Percentiles rank a stretch among this genome's conserved stretches.
phyloP scores from a whole-genome alignment of 2,797 vertebrate genomes.

The Sylvilagus floridanus region DNA sequence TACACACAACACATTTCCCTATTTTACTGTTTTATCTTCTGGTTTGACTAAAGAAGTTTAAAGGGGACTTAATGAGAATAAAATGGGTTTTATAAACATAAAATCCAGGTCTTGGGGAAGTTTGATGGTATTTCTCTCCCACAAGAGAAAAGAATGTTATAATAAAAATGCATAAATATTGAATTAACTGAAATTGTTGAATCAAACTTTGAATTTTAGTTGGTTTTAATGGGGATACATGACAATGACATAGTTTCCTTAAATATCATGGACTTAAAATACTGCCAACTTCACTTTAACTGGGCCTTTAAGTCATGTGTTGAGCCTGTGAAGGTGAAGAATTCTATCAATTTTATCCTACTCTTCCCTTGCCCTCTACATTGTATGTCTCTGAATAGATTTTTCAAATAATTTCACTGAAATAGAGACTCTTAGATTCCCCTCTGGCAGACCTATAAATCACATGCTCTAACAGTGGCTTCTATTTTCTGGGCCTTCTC shows the following conservation, averaged over 20 bases:
- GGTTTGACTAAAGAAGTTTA: background rate
- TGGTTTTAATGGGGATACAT: conserved; percentile 18
- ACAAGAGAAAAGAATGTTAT: conserved; percentile 9
- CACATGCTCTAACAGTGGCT: conserved; percentile 60
- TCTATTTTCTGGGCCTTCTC: conserved; percentile 58
- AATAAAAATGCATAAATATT: conserved; percentile 20
- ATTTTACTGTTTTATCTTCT: background rate
- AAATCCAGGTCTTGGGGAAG: background rate
- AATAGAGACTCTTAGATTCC: conserved; percentile 46
- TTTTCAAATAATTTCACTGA: conserved; percentile 77
- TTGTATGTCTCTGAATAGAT: conserved; percentile 64
- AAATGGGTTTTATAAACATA: conserved; percentile 6
- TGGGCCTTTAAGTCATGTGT: conserved; percentile 8
- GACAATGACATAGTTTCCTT: background rate
- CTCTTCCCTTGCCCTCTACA: conserved; percentile 24
- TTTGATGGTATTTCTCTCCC: background rate
- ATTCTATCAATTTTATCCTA: conserved; percentile 58
- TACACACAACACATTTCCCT: background rate
- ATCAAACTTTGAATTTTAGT: background rate
- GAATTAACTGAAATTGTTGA: conserved; percentile 35
- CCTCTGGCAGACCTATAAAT: conserved; percentile 73
- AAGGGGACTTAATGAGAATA: background rate
- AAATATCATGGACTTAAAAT: conserved; percentile 46
- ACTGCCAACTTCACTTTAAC: conserved; percentile 34
- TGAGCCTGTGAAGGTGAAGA: conserved; percentile 46